phyloP scores from a whole-genome alignment of 2,797 vertebrate genomes.

The Okamejei kenojei region DNA sequence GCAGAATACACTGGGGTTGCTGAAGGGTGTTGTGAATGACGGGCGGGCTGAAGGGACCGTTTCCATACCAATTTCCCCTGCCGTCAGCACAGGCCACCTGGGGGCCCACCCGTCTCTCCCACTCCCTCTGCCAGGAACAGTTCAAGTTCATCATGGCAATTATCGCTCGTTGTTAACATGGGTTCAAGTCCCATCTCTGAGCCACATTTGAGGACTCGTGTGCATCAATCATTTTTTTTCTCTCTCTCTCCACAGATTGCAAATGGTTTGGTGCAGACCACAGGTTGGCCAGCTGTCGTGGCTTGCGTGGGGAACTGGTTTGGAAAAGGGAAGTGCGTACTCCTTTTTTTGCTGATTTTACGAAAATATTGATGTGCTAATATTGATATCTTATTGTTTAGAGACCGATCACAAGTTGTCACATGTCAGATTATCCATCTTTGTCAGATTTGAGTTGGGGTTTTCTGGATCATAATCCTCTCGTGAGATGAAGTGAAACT shows the following conservation, averaged over 20 bases:
- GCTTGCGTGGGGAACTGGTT: conserved; percentile 94
- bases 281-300: conserved; percentile 89
- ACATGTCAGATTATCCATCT: background rate
- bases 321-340: conserved; percentile 94
- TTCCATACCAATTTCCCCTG: background rate
- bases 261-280: conserved; percentile 88
- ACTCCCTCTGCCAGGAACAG: background rate
- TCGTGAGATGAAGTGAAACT: background rate
- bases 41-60: no score
- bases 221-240: background rate
- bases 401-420: no score
- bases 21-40: no score
- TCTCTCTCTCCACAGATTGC: conserved; percentile 60
- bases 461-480: background rate
- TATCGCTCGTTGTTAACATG: background rate
- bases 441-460: background rate
- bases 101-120: background rate
- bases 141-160: background rate
- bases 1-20: no score
- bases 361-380: background rate
- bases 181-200: background rate
- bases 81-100: background rate
- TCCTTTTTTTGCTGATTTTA: background rate
- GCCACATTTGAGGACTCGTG: background rate
- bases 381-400: no score